A percentile compares a stretch with the other conserved stretches of the same genome.
These are phyloP conservation scores for honey bee (Apis mellifera) DNA, from an alignment of 1,140 invertebrate genomes.

Conservation along the genomic window DNA sequence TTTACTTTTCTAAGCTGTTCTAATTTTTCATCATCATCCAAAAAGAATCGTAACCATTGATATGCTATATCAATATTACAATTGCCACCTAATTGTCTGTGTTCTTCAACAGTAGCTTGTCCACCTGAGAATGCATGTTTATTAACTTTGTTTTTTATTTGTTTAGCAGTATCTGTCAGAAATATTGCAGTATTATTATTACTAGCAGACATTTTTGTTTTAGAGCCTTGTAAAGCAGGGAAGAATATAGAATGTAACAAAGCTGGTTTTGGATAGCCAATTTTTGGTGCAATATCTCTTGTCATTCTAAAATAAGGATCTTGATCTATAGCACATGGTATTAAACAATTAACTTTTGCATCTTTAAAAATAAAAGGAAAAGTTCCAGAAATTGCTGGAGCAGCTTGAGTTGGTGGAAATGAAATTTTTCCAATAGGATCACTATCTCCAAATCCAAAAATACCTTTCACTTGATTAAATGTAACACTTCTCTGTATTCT, in stretches of 20 bases:
- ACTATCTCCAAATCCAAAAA: constrained; percentile 98
- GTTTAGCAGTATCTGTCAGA: constrained; percentile 96
- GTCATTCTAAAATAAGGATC: constrained; percentile 99
- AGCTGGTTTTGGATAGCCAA: constrained; percentile 96
- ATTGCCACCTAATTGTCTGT: constrained; percentile 94
- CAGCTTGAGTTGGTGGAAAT: constrained; percentile 98
- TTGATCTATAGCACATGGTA: constrained; percentile 99
- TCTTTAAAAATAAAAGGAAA: constrained; percentile 97
- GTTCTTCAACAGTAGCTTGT: constrained; percentile 95
- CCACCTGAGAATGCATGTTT: constrained; percentile 99
- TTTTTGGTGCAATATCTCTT: constrained; percentile 95
- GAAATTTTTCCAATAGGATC: constrained; percentile 98
- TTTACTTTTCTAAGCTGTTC: constrained; percentile 89
- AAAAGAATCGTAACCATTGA: constrained; percentile 97
- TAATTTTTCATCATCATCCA: constrained; percentile 96
- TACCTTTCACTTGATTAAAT: constrained; percentile 97
- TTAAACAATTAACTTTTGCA: constrained; percentile 94
- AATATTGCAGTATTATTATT: constrained; percentile 97
- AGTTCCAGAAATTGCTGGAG: constrained; percentile 95
- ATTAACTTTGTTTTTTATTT: constrained; percentile 99
- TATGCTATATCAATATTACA: constrained; percentile 98
- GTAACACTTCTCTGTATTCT: constrained; percentile 96
- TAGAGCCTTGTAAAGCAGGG: constrained; percentile 97
- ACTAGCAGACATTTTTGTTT: constrained; percentile 99
- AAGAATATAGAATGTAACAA: constrained; percentile 97